These are phyloP conservation scores for Lepas anatifera DNA, from an alignment of 2,888 invertebrate species.

Conservation along the genomic window DNA sequence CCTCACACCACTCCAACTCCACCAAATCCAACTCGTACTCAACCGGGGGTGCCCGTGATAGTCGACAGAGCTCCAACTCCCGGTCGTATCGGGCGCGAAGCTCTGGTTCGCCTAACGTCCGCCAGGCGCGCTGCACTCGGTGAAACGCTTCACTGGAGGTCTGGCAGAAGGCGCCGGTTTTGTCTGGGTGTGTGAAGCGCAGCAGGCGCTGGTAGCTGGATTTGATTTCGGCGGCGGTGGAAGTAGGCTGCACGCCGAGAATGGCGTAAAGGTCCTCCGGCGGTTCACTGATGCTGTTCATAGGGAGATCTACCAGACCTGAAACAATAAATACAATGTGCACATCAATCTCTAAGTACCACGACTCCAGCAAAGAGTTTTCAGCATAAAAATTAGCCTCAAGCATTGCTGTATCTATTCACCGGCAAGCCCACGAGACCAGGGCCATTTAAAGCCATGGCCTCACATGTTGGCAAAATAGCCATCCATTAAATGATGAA, in stretches of 20 bases:
- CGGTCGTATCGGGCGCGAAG: neutral
- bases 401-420: too few species aligned
- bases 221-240: neutral
- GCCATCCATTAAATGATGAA: too few species aligned
- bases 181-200: neutral
- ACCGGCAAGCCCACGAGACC: too few species aligned
- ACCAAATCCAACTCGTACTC: neutral
- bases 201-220: neutral
- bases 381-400: too few species aligned
- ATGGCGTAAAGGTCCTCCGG: neutral
- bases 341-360: too few species aligned
- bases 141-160: neutral
- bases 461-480: too few species aligned
- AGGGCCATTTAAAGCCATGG: too few species aligned
- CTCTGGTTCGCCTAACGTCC: neutral
- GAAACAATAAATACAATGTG: too few species aligned
- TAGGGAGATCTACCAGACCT: too few species aligned
- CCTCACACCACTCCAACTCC: neutral
- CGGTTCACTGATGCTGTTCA: neutral
- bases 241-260: neutral
- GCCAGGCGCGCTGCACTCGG: neutral
- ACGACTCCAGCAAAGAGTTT: too few species aligned
- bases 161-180: neutral
- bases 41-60: neutral
- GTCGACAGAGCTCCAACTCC: neutral